Percentiles rank a stretch among this genome's conserved stretches.
phyloP scores from a whole-genome alignment of 2,888 invertebrate genomes.

The Platycheirus rosarum region DNA sequence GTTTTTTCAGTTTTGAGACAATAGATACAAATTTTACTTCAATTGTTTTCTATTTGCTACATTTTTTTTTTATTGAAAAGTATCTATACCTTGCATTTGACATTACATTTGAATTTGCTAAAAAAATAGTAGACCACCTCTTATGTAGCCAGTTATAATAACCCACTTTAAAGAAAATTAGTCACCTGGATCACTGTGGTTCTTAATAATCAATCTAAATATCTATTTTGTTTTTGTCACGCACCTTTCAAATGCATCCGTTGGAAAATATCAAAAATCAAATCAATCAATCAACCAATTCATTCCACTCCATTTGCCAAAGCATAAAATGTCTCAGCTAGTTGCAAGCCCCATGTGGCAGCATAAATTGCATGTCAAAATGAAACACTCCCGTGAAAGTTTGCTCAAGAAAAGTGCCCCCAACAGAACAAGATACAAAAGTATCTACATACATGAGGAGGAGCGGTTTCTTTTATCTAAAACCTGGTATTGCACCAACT shows the following conservation, averaged over 20 bases:
- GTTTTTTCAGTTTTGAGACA: no score
- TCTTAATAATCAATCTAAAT: no score
- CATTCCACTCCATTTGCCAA: constrained; percentile 40
- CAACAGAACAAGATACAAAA: neutral
- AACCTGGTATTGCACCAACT: constrained; percentile 45
- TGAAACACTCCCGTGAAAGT: constrained; percentile 51
- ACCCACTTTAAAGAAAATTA: no score
- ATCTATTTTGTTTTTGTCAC: constrained; percentile 14
- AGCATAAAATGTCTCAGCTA: constrained; percentile 15
- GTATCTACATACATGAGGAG: neutral
- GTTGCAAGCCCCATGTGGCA: neutral
- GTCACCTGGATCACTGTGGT: neutral
- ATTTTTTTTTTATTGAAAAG: no score
- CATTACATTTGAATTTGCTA: no score
- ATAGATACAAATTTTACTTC: no score
- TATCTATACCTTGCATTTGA: no score
- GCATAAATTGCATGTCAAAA: constrained; percentile 16
- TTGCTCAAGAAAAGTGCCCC: constrained; percentile 13
- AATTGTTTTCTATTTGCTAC: no score
- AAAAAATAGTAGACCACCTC: no score
- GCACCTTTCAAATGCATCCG: constrained; percentile 11
- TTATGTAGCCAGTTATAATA: no score
- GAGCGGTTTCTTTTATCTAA: constrained; percentile 45
- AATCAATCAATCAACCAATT: constrained; percentile 61
- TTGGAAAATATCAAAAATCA: constrained; percentile 34